Conservation (phyloP, 2,797 vertebrate species). For the Gorsachius magnificus region DNA sequence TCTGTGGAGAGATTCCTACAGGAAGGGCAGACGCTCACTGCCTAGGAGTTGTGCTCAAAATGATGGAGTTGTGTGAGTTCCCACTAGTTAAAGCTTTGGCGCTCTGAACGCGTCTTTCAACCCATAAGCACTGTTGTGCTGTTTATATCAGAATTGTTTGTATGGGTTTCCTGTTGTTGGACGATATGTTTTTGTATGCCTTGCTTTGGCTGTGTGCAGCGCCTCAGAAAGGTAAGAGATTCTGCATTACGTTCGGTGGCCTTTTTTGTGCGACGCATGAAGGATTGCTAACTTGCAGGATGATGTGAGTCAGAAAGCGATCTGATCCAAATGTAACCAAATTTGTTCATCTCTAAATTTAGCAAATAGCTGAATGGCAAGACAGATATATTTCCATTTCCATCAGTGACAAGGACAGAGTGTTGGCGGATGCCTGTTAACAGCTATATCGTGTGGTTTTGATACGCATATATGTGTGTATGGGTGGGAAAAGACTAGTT, state of each 20-base stretch:
- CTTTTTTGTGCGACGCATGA: background rate
- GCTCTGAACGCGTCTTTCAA: background rate
- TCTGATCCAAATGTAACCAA: constrained; percentile 32
- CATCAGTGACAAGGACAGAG: constrained; percentile 43
- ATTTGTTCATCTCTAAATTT: constrained; percentile 43
- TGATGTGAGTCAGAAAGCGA: constrained; percentile 43
- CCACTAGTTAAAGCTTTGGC: background rate
- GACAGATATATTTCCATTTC: constrained; percentile 19
- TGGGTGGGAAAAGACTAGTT: constrained; percentile 29
- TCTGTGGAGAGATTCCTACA: background rate
- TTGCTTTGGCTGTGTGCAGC: background rate
- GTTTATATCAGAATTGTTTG: background rate
- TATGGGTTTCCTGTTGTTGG: background rate
- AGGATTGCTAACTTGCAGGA: background rate
- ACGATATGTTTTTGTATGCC: background rate
- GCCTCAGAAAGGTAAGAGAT: background rate
- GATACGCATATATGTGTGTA: constrained; percentile 16
- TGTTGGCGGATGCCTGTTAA: constrained; percentile 54
- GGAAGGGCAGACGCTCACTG: background rate
- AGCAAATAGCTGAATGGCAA: constrained; percentile 45
- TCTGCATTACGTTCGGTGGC: background rate
- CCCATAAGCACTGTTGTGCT: background rate
- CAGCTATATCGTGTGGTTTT: background rate
- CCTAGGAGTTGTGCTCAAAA: background rate
- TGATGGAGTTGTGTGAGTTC: background rate